phyloP scores from a whole-genome alignment of 2,888 invertebrate genomes.

The Nomada fucata region DNA sequence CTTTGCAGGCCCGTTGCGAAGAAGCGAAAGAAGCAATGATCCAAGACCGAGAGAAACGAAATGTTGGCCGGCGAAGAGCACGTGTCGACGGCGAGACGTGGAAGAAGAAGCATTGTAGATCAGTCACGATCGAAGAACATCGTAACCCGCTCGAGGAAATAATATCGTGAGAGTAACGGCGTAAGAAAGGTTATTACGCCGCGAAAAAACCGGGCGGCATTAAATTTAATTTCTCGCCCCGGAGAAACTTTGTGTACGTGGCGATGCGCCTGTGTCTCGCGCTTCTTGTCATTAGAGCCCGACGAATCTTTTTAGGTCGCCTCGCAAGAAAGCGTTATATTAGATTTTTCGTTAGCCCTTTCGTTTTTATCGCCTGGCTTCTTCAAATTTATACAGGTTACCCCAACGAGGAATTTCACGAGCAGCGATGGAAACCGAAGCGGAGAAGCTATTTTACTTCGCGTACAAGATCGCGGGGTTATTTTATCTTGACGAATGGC shows the following conservation, averaged over 20 bases:
- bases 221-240: slow-evolving; percentile 70
- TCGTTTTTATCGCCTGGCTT: background rate
- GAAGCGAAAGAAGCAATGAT: slow-evolving; percentile 76
- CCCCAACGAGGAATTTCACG: too few relatives aligned
- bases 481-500: too few relatives aligned
- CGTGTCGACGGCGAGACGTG: slow-evolving; percentile 66
- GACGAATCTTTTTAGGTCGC: slow-evolving; percentile 4
- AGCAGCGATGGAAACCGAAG: too few relatives aligned
- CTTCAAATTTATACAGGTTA: too few relatives aligned
- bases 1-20: slow-evolving; percentile 56
- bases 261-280: slow-evolving; percentile 12
- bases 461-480: too few relatives aligned
- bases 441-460: too few relatives aligned
- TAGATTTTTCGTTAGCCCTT: background rate
- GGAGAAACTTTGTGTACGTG: slow-evolving; percentile 45
- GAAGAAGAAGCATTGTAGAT: slow-evolving; percentile 67
- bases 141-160: slow-evolving; percentile 64
- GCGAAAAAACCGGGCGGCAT: slow-evolving; percentile 49
- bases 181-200: slow-evolving; percentile 68
- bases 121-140: slow-evolving; percentile 68
- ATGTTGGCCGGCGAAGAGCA: slow-evolving; percentile 62
- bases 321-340: background rate
- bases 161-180: slow-evolving; percentile 59
- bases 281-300: slow-evolving; percentile 32
- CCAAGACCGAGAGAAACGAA: slow-evolving; percentile 73